A percentile compares a stretch with the other conserved stretches of the same genome.
Conservation (phyloP, 2,888 invertebrate species). For the Stratiomys singularior region DNA sequence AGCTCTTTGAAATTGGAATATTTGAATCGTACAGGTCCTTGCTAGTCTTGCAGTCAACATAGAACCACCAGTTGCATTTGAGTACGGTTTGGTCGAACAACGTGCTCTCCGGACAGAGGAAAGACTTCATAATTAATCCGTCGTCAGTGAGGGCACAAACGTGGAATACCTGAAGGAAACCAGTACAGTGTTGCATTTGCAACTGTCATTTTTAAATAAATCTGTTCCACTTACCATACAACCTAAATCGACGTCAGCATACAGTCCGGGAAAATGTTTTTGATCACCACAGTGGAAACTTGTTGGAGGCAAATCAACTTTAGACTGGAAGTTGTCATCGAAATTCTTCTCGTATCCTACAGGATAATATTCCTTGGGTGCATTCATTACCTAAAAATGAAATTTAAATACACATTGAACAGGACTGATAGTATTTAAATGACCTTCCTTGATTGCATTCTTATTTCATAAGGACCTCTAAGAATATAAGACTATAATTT, state of each 20-base stretch:
- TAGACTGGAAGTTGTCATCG: conserved; percentile 86
- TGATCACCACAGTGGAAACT: conserved; percentile 88
- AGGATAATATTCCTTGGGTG: conserved; percentile 88
- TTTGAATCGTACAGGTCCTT: conserved; percentile 86
- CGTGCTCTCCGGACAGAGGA: conserved; percentile 90
- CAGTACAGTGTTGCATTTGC: background rate
- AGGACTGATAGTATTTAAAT: no score
- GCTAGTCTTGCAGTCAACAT: conserved; percentile 88
- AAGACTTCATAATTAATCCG: conserved; percentile 90
- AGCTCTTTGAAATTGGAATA: conserved; percentile 90
- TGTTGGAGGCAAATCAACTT: conserved; percentile 85
- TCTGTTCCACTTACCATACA: conserved; percentile 76
- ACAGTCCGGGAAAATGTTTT: conserved; percentile 89
- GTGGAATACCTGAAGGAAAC: conserved; percentile 81
- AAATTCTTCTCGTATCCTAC: conserved; percentile 90
- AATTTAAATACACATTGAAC: no score
- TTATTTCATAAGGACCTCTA: no score
- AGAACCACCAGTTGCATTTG: conserved; percentile 96
- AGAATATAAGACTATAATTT: no score
- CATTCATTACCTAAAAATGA: conserved; percentile 81
- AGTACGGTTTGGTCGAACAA: conserved; percentile 91
- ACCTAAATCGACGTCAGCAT: conserved; percentile 87
- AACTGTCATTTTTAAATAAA: background rate
- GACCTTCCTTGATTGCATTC: no score
- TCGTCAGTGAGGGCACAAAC: conserved; percentile 90